Evolutionary conservation across 2,113 vertebrate genomes (phyloP), one percentile per base, ranked within the genome.

Genomic region (Carassius gibelio): DNA sequence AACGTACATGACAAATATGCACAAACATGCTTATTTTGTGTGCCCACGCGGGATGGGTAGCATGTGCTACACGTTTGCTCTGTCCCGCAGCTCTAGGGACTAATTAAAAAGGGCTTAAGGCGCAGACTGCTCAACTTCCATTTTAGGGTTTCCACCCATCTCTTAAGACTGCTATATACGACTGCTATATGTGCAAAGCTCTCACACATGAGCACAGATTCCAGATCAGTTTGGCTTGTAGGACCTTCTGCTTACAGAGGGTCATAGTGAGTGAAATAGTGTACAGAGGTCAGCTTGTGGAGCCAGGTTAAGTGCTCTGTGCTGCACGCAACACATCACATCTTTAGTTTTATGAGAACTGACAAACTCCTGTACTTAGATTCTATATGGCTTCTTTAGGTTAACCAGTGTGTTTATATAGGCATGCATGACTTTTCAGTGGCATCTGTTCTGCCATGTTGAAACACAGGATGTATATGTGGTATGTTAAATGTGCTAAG

Each of bases 81-180:
- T 84, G 38, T 81, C 77, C 77, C 87, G 68, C 81, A 78, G 80
- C 75, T 55, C 81, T 62, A 71, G 76, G 61, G 52, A 71, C 59
- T 87, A 89, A 89, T 89, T 89, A 89, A 89, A 89, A 89, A 87
- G 85, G 50, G 64, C 82, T 88, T 88, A 86, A 68, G 77, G 30
- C 69, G 45, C 82, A 72, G 72, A 81, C 71, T 78, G 79, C 82
- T 85, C 61, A 45, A 48, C 72, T 74, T 88, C 62, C 34, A 80
- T 84, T 88, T 62, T 62, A 77, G 75, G 81, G 50, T 72, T 78
- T 78, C 75, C 61, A 55, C 75, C 75, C 64, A 23, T 26, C 55
- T 55, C 69, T 84, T 62, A 30, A 66, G 82, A 86, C 68, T 57
- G 34, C 1, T 77, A 75, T 74, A 77, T 62, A 30, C 66, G 82